Evolutionary conservation across 2,797 vertebrate genomes (phyloP), one percentile per base, ranked within the genome.

Genomic region (Agapornis canus): DNA sequence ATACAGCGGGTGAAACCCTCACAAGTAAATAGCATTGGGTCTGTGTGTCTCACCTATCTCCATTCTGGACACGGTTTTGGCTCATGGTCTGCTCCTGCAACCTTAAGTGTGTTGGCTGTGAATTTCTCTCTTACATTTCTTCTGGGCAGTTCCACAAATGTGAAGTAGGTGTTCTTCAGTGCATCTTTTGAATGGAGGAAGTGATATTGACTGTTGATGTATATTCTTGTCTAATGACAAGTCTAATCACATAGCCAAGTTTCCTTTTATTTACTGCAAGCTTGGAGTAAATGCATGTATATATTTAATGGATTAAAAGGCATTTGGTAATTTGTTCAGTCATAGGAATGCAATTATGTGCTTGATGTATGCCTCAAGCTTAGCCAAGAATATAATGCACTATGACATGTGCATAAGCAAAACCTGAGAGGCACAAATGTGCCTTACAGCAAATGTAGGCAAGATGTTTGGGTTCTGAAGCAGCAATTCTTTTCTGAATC

Each of bases 11-110:
- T 81, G 51, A 90, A 81, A 49, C 13, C 5, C 6, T 47, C 27
- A 19, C 26, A 51, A 6, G 21, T 54, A 48, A 85, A n/a, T 7
- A 39, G 1, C 0, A 0, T 4, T 61, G 29, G 21, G 23, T 10
- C 31, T 42, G 10, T 86, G 72, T 57, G 6, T 66, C 26, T 66
- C 40, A 63, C 26, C 29, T 59, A 21, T 23, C 21, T 56, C 21
- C 25, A 2, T 75, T 64, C 27, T 68, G 75, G 18, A 54, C 60
- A 3, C 2, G 11, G 10, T 80, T 73, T 73, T 5, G 35, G 35
- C 21, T 66, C 15, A 18, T 13, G 12, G 18, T 20, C 31, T 80
- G 23, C 6, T 13, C 21, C 13, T 69, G 13, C 5, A 80, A 31
- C 15, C 4, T 73, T 57, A 69, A 25, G 13, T 25, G 11, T 72